Evolutionary conservation across 2,113 vertebrate genomes (phyloP).

Genomic region (Opisthocomus hoazin): DNA sequence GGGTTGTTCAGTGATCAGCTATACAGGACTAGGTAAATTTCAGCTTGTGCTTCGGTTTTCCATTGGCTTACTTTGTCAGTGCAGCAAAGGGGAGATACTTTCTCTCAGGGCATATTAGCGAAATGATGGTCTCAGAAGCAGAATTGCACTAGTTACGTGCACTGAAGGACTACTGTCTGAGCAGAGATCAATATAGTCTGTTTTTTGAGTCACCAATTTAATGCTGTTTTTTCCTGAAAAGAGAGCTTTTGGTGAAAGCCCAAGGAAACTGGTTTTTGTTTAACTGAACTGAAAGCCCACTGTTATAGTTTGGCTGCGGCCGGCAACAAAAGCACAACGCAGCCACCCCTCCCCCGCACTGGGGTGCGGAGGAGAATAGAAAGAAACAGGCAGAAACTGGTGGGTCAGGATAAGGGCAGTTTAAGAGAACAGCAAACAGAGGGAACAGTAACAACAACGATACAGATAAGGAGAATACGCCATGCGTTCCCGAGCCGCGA

Average conservation of each 20-base stretch:
- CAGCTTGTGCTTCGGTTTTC: background rate
- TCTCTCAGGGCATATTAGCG: background rate
- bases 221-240: background rate
- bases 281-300: background rate
- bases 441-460: too few species aligned
- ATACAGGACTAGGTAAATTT: background rate
- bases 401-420: too few species aligned
- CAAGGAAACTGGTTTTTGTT: background rate
- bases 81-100: background rate
- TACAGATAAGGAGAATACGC: too few species aligned
- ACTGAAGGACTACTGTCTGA: background rate
- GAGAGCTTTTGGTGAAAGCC: background rate
- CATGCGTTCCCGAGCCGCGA: too few species aligned
- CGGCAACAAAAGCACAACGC: too few species aligned
- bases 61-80: background rate
- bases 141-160: background rate
- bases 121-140: background rate
- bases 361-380: too few species aligned
- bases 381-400: too few species aligned
- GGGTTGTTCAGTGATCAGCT: background rate
- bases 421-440: too few species aligned
- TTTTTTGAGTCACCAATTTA: background rate
- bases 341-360: too few species aligned
- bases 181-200: background rate
- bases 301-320: too few species aligned